Evolutionary conservation across 53 echinoderm and acorn worm genomes (phyloP), one percentile per base, ranked within the genome.

Genomic region (Glandiceps talaboti): DNA sequence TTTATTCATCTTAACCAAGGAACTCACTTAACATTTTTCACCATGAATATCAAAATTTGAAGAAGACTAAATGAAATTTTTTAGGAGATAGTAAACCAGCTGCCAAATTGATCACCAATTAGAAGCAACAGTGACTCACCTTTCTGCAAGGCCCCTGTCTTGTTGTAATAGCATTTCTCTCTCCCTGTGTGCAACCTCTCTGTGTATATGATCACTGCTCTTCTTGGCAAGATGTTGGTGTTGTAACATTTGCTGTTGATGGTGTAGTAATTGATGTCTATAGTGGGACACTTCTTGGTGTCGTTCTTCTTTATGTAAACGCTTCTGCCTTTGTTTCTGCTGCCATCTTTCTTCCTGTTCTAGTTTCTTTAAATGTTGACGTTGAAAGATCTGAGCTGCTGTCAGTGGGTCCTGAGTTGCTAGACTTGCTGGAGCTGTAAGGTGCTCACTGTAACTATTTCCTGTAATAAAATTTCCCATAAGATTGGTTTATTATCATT

Each of bases 141-240:
- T 92, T 77, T 92, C 90, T 14, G 89, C 92, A 31, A 87, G 74
- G 32, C 79, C 82, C 30, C 92, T 83, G 78, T 92, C 92, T 83
- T 92, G 92, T 72, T 90, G 90, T 12, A 92, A 84, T 79, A 90
- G 74, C 30, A 87, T 83, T 79, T 87, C 90, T 32, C 92, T 83
- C 78, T 91, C 88, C 28, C 88, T 88, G 27, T 88, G 85, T 32
- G 79, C 30, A 12, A 81, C 81, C 28, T 91, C 91, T 31, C 88
- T 83, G 79, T 91, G 64, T 12, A 45, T 12, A 20, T 45, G 64
- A 12, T 45, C 64, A 45, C 64, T 45, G 64, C 64, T 45, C 64
- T 45, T 45, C 64, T 45, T 45, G 6, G 64, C 6, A 45, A 45
- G 64, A 45, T 45, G 64, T 45, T 45, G 64, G 20, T 45, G 64